Evolutionary conservation across 1,140 invertebrate species (phyloP).

Genomic region (Drosophila obscura): DNA sequence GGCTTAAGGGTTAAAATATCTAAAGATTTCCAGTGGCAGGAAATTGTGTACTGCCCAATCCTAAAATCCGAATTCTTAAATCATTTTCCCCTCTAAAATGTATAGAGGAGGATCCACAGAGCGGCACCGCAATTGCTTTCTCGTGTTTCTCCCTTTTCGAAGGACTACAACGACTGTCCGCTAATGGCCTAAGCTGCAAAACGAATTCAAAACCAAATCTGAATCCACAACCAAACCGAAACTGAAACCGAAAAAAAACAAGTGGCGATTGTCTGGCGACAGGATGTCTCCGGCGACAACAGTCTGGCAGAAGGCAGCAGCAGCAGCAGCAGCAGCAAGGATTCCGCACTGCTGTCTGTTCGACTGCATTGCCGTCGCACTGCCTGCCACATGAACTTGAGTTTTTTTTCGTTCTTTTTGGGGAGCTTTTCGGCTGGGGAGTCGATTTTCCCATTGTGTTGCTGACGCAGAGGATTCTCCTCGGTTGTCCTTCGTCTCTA

Average conservation of each 20-base stretch:
- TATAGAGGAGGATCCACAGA: no score
- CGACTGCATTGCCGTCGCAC: conserved; percentile 68
- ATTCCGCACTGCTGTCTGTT: conserved; percentile 37
- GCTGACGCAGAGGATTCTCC: no score
- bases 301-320: conserved; percentile 30
- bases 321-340: no score
- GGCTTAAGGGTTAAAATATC: no score
- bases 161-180: conserved; percentile 17
- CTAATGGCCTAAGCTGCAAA: conserved; percentile 45
- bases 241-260: not conserved
- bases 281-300: conserved; percentile 24
- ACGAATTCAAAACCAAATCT: conserved; percentile 5
- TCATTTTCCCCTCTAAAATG: no score
- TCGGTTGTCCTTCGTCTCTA: no score
- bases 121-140: conserved; percentile 37
- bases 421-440: conserved; percentile 2
- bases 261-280: conserved; percentile 34
- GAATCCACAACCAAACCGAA: conserved; percentile 8
- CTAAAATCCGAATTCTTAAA: no score
- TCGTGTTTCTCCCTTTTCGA: conserved; percentile 43
- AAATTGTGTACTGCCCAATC: no score
- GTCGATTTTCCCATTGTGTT: not conserved
- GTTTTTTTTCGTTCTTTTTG: conserved; percentile 12
- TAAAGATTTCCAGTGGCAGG: no score
- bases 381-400: conserved; percentile 56